Percentiles rank a stretch among this genome's conserved stretches.
Conservation (phyloP, 1,140 invertebrate genomes). For the Gryllus bimaculatus region DNA sequence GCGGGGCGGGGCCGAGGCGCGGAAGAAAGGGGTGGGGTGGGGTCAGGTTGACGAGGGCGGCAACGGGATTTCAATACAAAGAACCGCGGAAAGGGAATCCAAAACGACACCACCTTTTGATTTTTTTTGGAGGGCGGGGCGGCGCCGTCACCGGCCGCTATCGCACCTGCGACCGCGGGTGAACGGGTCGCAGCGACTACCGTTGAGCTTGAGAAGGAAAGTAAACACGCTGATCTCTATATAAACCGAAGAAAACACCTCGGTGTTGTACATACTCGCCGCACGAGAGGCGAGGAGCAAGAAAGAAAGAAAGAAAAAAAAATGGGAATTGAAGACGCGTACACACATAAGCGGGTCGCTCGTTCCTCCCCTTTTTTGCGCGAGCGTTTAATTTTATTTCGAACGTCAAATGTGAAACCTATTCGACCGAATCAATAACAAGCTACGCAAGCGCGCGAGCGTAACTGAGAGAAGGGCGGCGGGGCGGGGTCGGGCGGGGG, state of each 20-base stretch:
- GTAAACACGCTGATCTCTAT: slow-evolving; percentile 4
- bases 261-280: not conserved
- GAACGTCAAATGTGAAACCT: not conserved
- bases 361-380: not conserved
- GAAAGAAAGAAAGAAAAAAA: not conserved
- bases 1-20: too few species aligned
- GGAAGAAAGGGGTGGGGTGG: too few species aligned
- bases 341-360: not conserved
- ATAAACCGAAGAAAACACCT: not conserved
- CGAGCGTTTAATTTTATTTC: not conserved
- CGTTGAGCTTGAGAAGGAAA: not conserved
- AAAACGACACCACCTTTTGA: too few species aligned
- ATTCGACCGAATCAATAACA: not conserved
- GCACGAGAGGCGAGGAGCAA: not conserved
- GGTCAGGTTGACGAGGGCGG: too few species aligned
- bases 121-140: too few species aligned
- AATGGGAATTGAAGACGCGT: not conserved
- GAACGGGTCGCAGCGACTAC: too few species aligned
- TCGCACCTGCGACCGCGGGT: too few species aligned
- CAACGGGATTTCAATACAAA: too few species aligned
- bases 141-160: too few species aligned
- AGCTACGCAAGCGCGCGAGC: not conserved
- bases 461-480: not conserved
- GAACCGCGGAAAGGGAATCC: too few species aligned
- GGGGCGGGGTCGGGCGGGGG: too few species aligned